Base-by-base conservation (phyloP, 2,797 vertebrate genomes). In the Periophthalmus magnuspinnatus region DNA sequence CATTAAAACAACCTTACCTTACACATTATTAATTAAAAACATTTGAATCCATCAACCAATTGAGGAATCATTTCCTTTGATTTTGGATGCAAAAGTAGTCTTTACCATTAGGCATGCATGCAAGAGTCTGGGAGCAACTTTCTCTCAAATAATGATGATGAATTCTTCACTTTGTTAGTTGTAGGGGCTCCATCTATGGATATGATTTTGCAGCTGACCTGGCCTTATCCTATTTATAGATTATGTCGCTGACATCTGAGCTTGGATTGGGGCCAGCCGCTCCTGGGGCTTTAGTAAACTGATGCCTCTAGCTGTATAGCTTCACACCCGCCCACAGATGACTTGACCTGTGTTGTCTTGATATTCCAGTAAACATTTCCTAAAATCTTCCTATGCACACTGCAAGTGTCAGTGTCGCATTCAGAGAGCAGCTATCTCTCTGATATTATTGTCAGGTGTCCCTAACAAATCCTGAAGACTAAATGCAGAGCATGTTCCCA, bases 201-300 rank as follows among this genome's bases (percentile, higher is more conserved):
- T 41, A 41, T 61, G 36, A 61, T 41, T 61, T 60, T 33, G 58
- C 58, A 60, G 60, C 41, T 47, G 66, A 56, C 22, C 76, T 75
- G 66, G 22, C 54, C 14, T 64, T 50, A 9, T 16, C 19, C 24
- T 50, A 61, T 61, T n/a, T 38, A 41, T 61, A 61, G 59, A n/a
- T 61, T 14, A 21, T 5, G 8, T 38, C 13, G 5, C 70, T 59
- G 72, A 61, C 55, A 59, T 64, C 59, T 63, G 72, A 70, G 79
- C 77, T 21, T 21, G 22, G 66, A 71, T 66, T 2, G 2, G 16
- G 69, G 71, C 62, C 52, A 57, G 45, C 62, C 19, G 64, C 72
- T 59, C 57, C 10, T 41, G 36, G 58, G 60, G n/a, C 50, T 72
- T 63, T 2, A 64, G 62, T n/a, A 7, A 41, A 28, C 59, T 61